phyloP scores from a whole-genome alignment of 2,113 vertebrate genomes.

The Grammomys dolichurus region DNA sequence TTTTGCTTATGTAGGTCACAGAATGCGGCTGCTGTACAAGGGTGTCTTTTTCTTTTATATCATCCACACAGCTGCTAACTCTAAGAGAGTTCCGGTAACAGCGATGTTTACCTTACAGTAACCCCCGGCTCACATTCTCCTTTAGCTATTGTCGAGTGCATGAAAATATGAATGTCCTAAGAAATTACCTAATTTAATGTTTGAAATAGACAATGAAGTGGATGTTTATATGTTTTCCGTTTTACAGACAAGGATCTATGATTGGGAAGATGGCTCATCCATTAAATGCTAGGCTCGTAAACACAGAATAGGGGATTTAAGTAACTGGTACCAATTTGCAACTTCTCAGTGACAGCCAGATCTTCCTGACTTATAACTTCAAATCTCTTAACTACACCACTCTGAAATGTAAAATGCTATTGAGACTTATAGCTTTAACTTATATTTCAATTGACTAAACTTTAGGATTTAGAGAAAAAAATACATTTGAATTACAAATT shows the following conservation, averaged over 20 bases:
- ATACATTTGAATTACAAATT: constrained; percentile 75
- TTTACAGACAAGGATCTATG: not conserved
- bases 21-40: constrained; percentile 3
- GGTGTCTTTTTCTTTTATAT: constrained; percentile 65
- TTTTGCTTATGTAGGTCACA: constrained; percentile 49
- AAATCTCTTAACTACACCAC: not conserved
- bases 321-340: not conserved
- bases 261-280: not conserved
- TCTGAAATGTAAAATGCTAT: constrained; percentile 25
- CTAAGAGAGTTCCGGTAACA: not conserved
- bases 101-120: constrained; percentile 16
- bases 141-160: not conserved
- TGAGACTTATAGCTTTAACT: constrained; percentile 61
- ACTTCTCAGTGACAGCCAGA: constrained; percentile 11
- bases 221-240: not conserved
- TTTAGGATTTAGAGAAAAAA: constrained; percentile 68
- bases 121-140: not conserved
- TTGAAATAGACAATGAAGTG: not conserved
- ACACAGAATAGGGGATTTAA: not conserved
- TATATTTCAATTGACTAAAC: constrained; percentile 61
- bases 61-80: constrained; percentile 37
- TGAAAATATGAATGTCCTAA: constrained; percentile 13
- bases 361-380: constrained; percentile 43
- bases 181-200: constrained; percentile 55
- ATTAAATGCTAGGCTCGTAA: not conserved